phyloP scores from a whole-genome alignment of 2,888 invertebrate species.

The Dioctria rufipes region DNA sequence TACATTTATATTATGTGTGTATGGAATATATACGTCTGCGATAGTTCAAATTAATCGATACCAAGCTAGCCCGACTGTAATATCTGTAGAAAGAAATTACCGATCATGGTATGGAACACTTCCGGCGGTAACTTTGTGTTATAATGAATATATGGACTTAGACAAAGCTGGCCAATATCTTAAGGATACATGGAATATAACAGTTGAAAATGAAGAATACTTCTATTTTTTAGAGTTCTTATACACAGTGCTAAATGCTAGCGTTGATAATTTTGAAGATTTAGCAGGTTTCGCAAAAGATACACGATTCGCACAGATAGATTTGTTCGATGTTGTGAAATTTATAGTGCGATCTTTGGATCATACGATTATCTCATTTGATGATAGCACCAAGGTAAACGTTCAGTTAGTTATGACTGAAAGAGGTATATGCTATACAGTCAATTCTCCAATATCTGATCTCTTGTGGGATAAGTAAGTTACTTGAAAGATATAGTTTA shows the following conservation, averaged over 20 bases:
- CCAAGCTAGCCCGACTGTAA: constrained; percentile 67
- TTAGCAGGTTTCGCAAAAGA: constrained; percentile 71
- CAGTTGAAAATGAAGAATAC: constrained; percentile 69
- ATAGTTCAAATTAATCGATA: constrained; percentile 65
- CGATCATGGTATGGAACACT: constrained; percentile 69
- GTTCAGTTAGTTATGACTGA: constrained; percentile 75
- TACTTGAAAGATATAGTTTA: not conserved
- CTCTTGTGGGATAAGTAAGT: constrained; percentile 60
- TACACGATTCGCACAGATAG: constrained; percentile 68
- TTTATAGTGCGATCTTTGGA: constrained; percentile 65
- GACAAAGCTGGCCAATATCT: constrained; percentile 65
- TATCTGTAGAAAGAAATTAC: constrained; percentile 69
- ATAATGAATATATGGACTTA: constrained; percentile 67
- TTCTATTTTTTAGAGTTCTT: constrained; percentile 72
- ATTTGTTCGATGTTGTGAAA: constrained; percentile 69
- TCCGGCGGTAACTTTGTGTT: constrained; percentile 69
- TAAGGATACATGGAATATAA: constrained; percentile 69
- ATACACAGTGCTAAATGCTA: constrained; percentile 71
- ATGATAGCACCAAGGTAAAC: constrained; percentile 62
- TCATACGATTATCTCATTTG: constrained; percentile 64
- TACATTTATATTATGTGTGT: constrained; percentile 61
- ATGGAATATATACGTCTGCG: constrained; percentile 63
- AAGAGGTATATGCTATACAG: constrained; percentile 77
- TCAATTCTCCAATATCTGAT: constrained; percentile 73
- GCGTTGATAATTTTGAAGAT: constrained; percentile 69